Conservation (phyloP, 2,113 vertebrate genomes). For the Coturnix japonica region DNA sequence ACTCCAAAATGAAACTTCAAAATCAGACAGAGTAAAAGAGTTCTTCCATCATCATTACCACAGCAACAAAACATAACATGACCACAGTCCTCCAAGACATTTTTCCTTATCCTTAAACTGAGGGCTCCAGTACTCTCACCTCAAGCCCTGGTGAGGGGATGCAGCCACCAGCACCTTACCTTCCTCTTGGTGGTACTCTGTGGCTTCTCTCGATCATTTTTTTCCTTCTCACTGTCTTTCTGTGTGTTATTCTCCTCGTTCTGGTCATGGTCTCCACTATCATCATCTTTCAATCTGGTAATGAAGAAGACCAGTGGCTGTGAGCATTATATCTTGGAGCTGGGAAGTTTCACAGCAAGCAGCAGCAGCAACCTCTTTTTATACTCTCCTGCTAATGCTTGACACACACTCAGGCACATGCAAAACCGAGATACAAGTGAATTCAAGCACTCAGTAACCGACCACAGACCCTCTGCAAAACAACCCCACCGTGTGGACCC, state of each 20-base stretch:
- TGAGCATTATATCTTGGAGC: background rate
- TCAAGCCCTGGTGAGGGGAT: accelerated
- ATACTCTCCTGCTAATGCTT: accelerated
- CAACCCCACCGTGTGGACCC: background rate
- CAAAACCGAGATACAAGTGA: background rate
- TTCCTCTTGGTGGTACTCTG: conserved; percentile 81
- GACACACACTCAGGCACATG: background rate
- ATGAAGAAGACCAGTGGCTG: background rate
- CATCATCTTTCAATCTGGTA: conserved; percentile 85
- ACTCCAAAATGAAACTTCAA: background rate
- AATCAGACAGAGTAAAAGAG: background rate
- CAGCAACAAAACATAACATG: background rate
- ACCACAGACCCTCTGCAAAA: background rate
- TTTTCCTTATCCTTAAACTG: background rate
- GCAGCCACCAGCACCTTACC: conserved; percentile 56
- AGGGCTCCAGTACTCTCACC: background rate
- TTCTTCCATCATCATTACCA: background rate
- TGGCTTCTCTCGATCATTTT: conserved; percentile 79
- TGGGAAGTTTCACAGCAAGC: background rate
- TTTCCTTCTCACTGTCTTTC: conserved; percentile 91
- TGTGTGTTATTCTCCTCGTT: conserved; percentile 88
- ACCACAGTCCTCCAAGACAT: background rate
- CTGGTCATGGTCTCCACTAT: conserved; percentile 87
- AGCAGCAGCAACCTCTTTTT: background rate
- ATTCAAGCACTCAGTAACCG: accelerated